Base-by-base conservation (phyloP, 1,140 invertebrate species). In the Cyclina sinensis region DNA sequence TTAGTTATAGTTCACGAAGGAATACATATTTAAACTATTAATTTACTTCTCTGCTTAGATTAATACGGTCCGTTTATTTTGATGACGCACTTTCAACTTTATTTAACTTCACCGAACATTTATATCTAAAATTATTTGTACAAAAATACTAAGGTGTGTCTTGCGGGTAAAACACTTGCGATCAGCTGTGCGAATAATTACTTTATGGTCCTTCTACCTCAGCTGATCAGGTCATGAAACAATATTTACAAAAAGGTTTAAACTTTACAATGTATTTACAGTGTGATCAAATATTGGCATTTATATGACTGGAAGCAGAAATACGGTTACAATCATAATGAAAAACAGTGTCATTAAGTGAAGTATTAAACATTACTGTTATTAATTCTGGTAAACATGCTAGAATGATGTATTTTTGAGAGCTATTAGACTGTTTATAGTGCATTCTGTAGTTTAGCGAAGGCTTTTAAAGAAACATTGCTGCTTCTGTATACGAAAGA, bases 181-280 rank as follows among this genome's bases (percentile, higher is more conserved):
- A 14, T 43, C 43, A 14, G 14, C 43, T 4, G 43, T 43, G 24
- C 59, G 11, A 27, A 11, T 35, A 65, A 65, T 65, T 35, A 65
- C 5, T 65, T 27, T 65, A 30, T 35, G n/a, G 30, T 11, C 14
- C 7, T 27, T 65, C 30, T 65, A 7, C 11, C n/a, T 65, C 59
- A 65, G 11, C 30, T 43, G 4, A 43, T 43, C 43, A 43, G 2
- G 3, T 65, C 5, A 65, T 1, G 3, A 18, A 30, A 30, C 59
- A 65, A 65, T 65, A 30, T 65, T 65, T 65, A 35, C 59, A 30
- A n/a, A 30, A 11, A 30, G n/a, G n/a, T 65, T 65, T 65, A 65
- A n/a, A 27, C 30, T 65, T 14, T 65, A 59, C 24, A 24, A 5
- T 11, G n/a, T 59, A 35, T 65, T 65, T 27, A 65, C 59, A 65